These are phyloP conservation scores for Microcebus tavaratra DNA, from an alignment of 2,113 vertebrate genomes.

Conservation along the genomic window DNA sequence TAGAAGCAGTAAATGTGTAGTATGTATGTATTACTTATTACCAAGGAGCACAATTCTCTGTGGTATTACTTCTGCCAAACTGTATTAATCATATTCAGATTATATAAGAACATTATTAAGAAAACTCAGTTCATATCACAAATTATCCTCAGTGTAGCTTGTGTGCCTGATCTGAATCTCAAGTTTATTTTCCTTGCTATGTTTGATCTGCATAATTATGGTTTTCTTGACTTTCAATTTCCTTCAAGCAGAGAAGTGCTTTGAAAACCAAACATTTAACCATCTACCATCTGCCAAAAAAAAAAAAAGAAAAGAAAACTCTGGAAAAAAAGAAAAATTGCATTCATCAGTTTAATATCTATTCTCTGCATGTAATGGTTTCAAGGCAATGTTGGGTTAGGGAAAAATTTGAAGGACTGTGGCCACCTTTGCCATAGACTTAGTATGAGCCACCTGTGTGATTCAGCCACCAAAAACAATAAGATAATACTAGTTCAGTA, in stretches of 20 bases:
- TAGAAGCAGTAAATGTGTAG: conserved; percentile 60
- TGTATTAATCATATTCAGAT: conserved; percentile 61
- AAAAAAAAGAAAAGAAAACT: background rate
- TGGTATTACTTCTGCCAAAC: conserved; percentile 59
- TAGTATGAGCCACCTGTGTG: background rate
- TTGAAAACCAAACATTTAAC: conserved; percentile 51
- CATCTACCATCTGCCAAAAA: background rate
- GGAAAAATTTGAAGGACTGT: conserved; percentile 18
- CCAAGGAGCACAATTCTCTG: background rate
- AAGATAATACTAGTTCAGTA: background rate
- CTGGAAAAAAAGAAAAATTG: background rate
- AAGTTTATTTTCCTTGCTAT: conserved; percentile 55
- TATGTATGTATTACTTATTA: conserved; percentile 61
- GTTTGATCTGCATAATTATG: conserved; percentile 63
- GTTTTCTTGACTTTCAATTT: conserved; percentile 63
- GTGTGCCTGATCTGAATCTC: background rate
- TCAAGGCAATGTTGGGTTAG: background rate
- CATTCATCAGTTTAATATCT: background rate
- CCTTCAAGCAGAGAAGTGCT: conserved; percentile 34
- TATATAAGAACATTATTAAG: conserved; percentile 55
- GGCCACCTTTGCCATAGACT: background rate
- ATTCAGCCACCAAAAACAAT: background rate
- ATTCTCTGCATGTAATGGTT: background rate
- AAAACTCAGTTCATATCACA: conserved; percentile 49
- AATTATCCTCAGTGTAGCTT: background rate